phyloP scores from a whole-genome alignment of 2,797 vertebrate species.

The Halcyon leucocephala region DNA sequence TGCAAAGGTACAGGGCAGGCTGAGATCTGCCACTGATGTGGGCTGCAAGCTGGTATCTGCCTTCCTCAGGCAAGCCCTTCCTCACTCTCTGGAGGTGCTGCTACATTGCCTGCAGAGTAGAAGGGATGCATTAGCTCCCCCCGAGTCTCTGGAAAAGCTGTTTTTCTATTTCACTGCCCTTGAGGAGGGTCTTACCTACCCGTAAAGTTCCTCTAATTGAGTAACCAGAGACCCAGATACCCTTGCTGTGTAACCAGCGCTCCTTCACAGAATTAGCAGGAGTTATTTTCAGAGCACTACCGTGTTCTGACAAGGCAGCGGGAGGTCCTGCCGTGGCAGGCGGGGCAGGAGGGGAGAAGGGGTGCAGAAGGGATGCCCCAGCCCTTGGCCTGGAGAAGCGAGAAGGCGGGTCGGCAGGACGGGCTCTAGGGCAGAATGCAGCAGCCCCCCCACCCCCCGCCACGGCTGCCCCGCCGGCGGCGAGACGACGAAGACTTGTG shows the following conservation, averaged over 20 bases:
- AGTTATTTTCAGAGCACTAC: background rate
- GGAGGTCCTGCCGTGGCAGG: background rate
- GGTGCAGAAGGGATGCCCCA: background rate
- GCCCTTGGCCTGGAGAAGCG: background rate
- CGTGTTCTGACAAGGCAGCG: rapidly evolving
- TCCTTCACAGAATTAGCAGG: background rate
- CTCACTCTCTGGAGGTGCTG: rapidly evolving
- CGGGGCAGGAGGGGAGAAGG: background rate
- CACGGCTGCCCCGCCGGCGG: background rate
- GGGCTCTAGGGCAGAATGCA: background rate
- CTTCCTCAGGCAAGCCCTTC: background rate
- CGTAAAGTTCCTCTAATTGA: background rate
- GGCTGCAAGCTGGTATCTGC: rapidly evolving
- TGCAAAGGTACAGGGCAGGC: background rate
- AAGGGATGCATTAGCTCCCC: too few species aligned
- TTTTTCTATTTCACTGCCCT: background rate
- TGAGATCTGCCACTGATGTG: background rate
- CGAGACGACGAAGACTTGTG: too few species aligned
- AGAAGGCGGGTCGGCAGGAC: background rate
- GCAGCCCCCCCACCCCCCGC: background rate
- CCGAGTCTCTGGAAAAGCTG: background rate
- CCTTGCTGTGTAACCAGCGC: background rate
- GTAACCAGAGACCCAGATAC: background rate
- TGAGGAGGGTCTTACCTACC: background rate
- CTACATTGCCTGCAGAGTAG: rapidly evolving